Evolutionary conservation across 1,140 invertebrate genomes (phyloP), one percentile per base, ranked within the genome.

Genomic region (Oncopeltus fasciatus): DNA sequence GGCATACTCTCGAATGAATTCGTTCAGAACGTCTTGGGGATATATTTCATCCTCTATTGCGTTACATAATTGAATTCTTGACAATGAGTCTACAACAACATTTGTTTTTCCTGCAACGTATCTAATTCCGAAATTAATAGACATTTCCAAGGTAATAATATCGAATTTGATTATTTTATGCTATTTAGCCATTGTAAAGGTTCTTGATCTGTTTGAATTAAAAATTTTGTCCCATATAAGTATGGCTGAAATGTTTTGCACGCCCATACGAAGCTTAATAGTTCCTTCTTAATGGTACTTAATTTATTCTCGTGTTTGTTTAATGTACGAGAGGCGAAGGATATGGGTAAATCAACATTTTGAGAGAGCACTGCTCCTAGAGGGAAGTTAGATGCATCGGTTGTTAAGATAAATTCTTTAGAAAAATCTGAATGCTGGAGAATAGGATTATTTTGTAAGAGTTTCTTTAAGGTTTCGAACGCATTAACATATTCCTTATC

Each of bases 121-220:
- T 38, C 14, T 38, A 38, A 38, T 38, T 38, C 14, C 31, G 31
- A 38, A 38, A 14, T 38, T 20, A 68, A 33, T 56, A 33, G 28
- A 4, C 67, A 27, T 61, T 60, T 64, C 68, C 67, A 71, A 11
- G 62, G 2, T 12, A 64, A 20, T 18, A 69, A 46, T 26, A 63
- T 58, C 14, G 66, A 64, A 43, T 53, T 64, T 0, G 65, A 63
- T 51, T 75, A 68, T 66, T 72, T 38, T 14, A 38, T 76, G 11
- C 65, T 72, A 28, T 72, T 69, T 20, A 81, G 66, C 72, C 74
- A 81, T 56, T 65, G 60, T 3, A 61, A 65, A 1, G 75, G 73
- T 64, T 73, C 72, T 58, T 80, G 78, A 62, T 82, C 79, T 0
- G 78, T 80, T 21, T 72, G 64, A 8, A 79, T 74, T 21, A 63